Evolutionary conservation across 2,113 vertebrate species (phyloP).

Genomic region (Hylia prasina): DNA sequence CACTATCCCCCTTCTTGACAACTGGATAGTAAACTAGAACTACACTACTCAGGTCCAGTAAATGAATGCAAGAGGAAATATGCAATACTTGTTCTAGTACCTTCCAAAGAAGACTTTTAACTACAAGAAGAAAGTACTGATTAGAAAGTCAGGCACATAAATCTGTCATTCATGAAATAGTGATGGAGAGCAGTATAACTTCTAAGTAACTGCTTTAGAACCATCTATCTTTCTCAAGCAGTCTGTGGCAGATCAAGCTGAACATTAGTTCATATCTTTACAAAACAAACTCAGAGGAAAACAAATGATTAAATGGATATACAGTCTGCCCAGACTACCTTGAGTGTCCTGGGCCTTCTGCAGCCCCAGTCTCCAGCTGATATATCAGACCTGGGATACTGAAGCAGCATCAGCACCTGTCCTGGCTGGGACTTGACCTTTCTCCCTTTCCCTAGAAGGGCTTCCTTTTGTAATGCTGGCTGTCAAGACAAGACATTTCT

Average conservation of each 20-base stretch:
- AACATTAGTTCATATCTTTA: not conserved
- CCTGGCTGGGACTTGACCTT: not conserved
- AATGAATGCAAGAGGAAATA: not conserved
- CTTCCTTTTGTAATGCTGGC: not conserved
- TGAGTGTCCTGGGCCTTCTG: not conserved
- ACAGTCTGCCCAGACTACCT: not conserved
- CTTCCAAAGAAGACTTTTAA: not conserved
- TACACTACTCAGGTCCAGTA: not conserved
- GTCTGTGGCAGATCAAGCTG: not conserved
- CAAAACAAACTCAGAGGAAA: not conserved
- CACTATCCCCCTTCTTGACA: not conserved
- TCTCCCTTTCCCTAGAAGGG: not conserved
- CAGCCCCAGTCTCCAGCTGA: not conserved
- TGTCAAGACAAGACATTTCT: not conserved
- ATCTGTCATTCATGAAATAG: not conserved
- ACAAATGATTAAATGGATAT: not conserved
- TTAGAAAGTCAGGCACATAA: not conserved
- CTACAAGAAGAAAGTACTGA: not conserved
- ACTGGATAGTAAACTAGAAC: not conserved
- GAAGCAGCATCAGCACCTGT: not conserved
- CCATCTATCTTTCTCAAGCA: not conserved
- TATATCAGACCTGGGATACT: not conserved
- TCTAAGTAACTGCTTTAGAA: not conserved
- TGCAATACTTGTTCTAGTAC: not conserved
- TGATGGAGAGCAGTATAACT: not conserved